Evolutionary conservation across 2,888 invertebrate genomes (phyloP), one percentile per base, ranked within the genome.

Genomic region (Lochmaea capreae): DNA sequence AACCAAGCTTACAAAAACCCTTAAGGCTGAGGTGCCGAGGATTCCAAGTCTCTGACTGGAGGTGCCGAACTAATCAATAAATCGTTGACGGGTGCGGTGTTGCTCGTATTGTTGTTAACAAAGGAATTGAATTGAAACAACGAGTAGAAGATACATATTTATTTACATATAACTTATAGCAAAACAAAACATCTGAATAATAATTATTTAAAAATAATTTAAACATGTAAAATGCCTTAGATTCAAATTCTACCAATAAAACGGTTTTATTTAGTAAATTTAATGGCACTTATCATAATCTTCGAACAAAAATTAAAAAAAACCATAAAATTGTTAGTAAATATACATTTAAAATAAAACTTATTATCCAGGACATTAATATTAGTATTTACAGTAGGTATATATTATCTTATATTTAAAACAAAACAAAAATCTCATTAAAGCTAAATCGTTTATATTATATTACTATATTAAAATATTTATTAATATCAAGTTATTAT

Each of bases 231-330:
- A 68, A 70, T 70, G 70, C 70, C 70, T 63, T 49, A 68, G 33
- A 52, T 63, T 43, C 54, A 63, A 22, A 70, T 63, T 22, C 52
- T 54, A 70, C 70, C 63, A 70, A 57, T 70, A 69, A 69, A 59
- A 39, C 26, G 12, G n/a, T 54, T 70, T 68, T 43, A 63, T 63
- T 61, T 26, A 70, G 57, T 59, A 63, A 70, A 70, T 70, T 70
- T 70, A 70, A 70, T 70, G 70, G 70, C 70, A 70, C 70, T 63
- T 61, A 33, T 33, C n/a, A 59, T 18, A 39, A 61, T n/a, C 63
- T 42, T 70, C 54, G 58, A 69, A 62, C 46, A 39, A 33, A 59
- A 58, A 58, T 42, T 59, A 58, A 63, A 42, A 16, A 69, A 57
- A 42, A 54, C n/a, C 0, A 14, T 22, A 42, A 18, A 39, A 49